Evolutionary conservation across 1,140 invertebrate species (phyloP).

Genomic region (Aethina tumida): DNA sequence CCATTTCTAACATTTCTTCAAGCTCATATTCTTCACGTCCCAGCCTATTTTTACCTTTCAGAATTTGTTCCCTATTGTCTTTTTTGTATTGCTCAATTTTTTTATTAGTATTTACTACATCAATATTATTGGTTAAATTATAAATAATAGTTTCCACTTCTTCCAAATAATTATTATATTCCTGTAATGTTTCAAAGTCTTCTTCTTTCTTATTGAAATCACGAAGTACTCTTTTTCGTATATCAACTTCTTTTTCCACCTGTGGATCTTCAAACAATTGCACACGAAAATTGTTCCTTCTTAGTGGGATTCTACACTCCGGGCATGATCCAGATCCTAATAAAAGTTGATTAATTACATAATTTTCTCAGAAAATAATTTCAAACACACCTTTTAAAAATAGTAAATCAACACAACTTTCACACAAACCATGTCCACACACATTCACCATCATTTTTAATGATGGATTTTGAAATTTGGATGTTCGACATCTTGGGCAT

Average conservation of each 20-base stretch:
- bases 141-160: constrained; percentile 85
- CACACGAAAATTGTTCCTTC: constrained; percentile 83
- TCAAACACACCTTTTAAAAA: constrained; percentile 75
- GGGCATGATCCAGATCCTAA: constrained; percentile 85
- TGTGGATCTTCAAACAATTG: constrained; percentile 93
- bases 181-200: constrained; percentile 68
- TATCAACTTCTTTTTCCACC: constrained; percentile 97
- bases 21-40: constrained; percentile 69
- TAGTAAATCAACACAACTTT: constrained; percentile 90
- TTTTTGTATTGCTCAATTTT: constrained; percentile 90
- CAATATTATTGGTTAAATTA: constrained; percentile 86
- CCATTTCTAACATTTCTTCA: constrained; percentile 78
- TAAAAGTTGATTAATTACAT: constrained; percentile 23
- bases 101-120: constrained; percentile 81
- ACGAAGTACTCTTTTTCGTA: constrained; percentile 76
- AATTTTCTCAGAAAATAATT: background rate
- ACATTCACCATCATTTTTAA: constrained; percentile 97
- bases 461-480: constrained; percentile 95
- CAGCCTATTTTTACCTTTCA: constrained; percentile 71
- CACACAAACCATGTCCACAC: constrained; percentile 95
- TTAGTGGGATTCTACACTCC: constrained; percentile 78
- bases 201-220: constrained; percentile 90
- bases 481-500: constrained; percentile 96
- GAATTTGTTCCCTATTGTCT: constrained; percentile 84
- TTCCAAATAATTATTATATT: constrained; percentile 92